These are phyloP conservation scores for Sebastes kiyomatsui DNA, from an alignment of 2,797 vertebrate genomes.

Conservation along the genomic window DNA sequence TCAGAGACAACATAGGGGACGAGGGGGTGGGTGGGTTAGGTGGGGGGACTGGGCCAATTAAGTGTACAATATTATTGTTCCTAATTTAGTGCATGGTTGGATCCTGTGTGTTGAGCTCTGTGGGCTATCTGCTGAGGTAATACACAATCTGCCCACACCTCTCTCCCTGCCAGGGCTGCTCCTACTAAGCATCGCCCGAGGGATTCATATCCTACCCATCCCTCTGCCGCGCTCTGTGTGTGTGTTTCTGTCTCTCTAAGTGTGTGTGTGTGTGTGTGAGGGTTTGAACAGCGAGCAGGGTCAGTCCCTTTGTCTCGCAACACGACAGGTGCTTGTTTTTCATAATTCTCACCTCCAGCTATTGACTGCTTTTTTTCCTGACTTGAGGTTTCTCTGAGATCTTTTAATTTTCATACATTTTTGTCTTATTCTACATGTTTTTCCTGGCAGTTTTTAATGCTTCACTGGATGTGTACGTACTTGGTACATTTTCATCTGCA, in stretches of 20 bases:
- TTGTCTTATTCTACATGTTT: not conserved
- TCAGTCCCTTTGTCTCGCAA: constrained; percentile 61
- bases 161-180: constrained; percentile 92
- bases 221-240: constrained; percentile 36
- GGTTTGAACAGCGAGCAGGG: constrained; percentile 36
- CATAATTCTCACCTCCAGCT: constrained; percentile 44
- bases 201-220: constrained; percentile 84
- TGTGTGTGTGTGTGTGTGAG: not conserved
- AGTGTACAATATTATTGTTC: constrained; percentile 94
- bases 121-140: constrained; percentile 95
- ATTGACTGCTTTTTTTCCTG: constrained; percentile 5
- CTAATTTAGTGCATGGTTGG: constrained; percentile 99
- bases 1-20: constrained; percentile 54
- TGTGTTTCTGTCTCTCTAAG: too few species aligned
- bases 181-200: constrained; percentile 95
- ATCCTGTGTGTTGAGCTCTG: constrained; percentile 94
- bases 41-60: constrained; percentile 88
- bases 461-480: not conserved
- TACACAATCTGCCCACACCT: constrained; percentile 96
- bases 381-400: not conserved
- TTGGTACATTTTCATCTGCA: not conserved
- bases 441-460: not conserved
- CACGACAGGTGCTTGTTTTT: constrained; percentile 59
- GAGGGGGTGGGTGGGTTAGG: constrained; percentile 52
- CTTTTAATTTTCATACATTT: not conserved